Conservation (phyloP, 2,113 vertebrate genomes). For the Agelaius tricolor region DNA sequence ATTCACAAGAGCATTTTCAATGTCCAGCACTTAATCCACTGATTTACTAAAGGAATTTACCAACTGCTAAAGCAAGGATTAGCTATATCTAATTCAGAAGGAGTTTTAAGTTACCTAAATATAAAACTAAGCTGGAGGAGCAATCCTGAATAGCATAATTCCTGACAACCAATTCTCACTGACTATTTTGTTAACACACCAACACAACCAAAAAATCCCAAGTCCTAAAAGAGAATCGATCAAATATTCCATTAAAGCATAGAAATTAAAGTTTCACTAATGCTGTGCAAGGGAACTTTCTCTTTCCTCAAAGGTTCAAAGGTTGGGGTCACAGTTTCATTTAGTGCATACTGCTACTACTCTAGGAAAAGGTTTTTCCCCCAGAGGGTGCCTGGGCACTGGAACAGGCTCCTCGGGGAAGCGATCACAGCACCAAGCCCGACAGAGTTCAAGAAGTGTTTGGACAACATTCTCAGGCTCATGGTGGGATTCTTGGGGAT, state of each 20-base stretch:
- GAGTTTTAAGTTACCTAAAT: slow-evolving; percentile 1
- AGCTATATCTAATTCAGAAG: not conserved
- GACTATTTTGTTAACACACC: not conserved
- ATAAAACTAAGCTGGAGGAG: not conserved
- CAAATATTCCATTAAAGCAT: fast-evolving
- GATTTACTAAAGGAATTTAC: not conserved
- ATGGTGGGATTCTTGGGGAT: too few species aligned
- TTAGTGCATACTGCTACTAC: fast-evolving
- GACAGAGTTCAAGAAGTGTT: not conserved
- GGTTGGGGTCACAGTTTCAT: fast-evolving
- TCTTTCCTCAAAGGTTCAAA: not conserved
- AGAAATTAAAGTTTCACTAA: not conserved
- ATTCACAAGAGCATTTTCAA: not conserved
- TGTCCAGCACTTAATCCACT: not conserved
- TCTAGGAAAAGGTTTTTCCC: not conserved
- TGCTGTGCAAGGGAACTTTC: not conserved
- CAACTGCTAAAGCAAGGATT: slow-evolving; percentile 23
- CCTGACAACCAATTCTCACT: not conserved
- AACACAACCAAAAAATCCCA: not conserved
- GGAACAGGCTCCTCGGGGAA: not conserved
- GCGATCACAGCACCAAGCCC: not conserved
- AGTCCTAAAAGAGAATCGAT: fast-evolving
- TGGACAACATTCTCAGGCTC: not conserved
- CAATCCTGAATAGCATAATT: not conserved
- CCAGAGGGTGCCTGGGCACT: fast-evolving